phyloP scores from a whole-genome alignment of 2,113 vertebrate genomes.

The Callopanchax toddi region DNA sequence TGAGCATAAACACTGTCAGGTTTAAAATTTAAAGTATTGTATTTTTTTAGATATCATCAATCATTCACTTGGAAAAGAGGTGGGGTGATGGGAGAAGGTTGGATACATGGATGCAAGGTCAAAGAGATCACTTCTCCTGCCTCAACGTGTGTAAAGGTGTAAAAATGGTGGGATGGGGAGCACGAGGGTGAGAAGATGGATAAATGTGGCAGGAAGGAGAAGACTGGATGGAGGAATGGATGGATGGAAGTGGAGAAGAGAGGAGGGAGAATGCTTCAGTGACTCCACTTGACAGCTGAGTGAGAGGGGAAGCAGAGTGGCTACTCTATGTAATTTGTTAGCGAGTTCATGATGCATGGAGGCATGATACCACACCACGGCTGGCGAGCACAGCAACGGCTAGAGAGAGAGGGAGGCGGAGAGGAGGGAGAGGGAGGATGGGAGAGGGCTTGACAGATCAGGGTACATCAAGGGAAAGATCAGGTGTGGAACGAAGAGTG shows the following conservation, averaged over 20 bases:
- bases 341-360: slow-evolving; percentile 76
- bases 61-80: slow-evolving; percentile 1
- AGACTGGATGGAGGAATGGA: slow-evolving; percentile 44
- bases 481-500: slow-evolving; percentile 23
- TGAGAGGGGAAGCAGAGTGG: slow-evolving; percentile 77
- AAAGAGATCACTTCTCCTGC: slow-evolving; percentile 34
- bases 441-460: slow-evolving; percentile 48
- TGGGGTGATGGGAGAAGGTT: slow-evolving; percentile 32
- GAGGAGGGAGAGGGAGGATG: slow-evolving; percentile 23
- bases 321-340: slow-evolving; percentile 81
- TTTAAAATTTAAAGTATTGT: neutral
- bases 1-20: neutral
- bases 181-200: slow-evolving; percentile 15
- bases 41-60: neutral
- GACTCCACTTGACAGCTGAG: slow-evolving; percentile 80
- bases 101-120: slow-evolving; percentile 33
- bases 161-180: slow-evolving; percentile 19
- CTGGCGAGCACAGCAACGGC: slow-evolving; percentile 53
- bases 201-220: slow-evolving; percentile 28
- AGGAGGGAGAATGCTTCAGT: slow-evolving; percentile 69
- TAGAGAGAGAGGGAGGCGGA: slow-evolving; percentile 28
- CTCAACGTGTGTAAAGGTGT: slow-evolving; percentile 47
- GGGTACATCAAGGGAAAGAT: slow-evolving; percentile 50
- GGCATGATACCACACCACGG: slow-evolving; percentile 65
- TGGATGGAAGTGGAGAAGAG: slow-evolving; percentile 54